Conservation (phyloP, 1,140 invertebrate genomes). For the Philopotamus ludificatus region DNA sequence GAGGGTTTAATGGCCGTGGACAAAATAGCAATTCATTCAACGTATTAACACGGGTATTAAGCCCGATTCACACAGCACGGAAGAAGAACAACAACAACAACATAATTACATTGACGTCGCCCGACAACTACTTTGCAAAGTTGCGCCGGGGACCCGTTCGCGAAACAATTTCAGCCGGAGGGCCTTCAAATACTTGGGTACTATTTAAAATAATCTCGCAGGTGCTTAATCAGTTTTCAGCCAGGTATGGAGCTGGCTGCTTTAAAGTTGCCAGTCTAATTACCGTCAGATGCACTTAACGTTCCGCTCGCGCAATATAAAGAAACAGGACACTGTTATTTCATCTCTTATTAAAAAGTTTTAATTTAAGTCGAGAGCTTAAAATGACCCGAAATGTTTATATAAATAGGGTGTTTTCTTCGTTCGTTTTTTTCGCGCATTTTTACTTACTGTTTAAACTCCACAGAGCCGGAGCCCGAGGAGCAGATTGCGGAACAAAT, state of each 20-base stretch:
- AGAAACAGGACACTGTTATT: conserved; percentile 16
- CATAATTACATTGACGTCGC: too few relatives aligned
- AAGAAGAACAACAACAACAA: too few relatives aligned
- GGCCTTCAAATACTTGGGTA: too few relatives aligned
- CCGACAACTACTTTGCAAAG: conserved; percentile 10
- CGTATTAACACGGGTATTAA: too few relatives aligned
- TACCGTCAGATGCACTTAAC: conserved; percentile 33
- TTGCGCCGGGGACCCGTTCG: not conserved
- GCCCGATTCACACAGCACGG: too few relatives aligned
- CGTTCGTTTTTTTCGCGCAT: not conserved
- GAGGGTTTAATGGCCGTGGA: too few relatives aligned
- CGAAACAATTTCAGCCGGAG: too few relatives aligned
- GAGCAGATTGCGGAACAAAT: not conserved
- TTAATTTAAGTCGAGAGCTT: conserved; percentile 24
- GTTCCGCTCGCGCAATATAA: conserved; percentile 2
- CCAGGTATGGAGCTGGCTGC: conserved; percentile 23
- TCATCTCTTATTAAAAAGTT: conserved; percentile 32
- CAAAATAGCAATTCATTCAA: too few relatives aligned
- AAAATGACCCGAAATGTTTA: not conserved
- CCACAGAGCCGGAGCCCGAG: not conserved
- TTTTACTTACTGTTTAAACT: not conserved
- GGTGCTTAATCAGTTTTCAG: conserved; percentile 25
- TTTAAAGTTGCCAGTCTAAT: conserved; percentile 24
- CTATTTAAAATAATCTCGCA: conserved; percentile 18
- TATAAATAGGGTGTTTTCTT: not conserved